These are phyloP conservation scores for Camponotus pennsylvanicus DNA, from an alignment of 1,140 invertebrate genomes.

Conservation along the genomic window DNA sequence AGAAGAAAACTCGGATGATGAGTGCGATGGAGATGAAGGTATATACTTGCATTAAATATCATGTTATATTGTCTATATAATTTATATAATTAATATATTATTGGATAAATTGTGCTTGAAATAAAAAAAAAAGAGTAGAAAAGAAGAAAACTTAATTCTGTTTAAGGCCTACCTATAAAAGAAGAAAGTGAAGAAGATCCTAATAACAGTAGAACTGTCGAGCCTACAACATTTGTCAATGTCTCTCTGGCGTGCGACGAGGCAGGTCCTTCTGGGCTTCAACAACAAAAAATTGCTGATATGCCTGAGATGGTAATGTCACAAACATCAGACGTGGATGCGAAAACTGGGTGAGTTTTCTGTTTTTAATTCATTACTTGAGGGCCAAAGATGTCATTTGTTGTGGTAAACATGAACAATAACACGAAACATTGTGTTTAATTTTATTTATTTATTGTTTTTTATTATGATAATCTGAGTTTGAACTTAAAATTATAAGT, in stretches of 20 bases:
- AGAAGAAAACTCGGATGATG: conserved; percentile 84
- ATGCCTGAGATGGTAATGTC: conserved; percentile 81
- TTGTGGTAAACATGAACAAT: conserved; percentile 83
- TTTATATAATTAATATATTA: neutral
- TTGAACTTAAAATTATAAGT: neutral
- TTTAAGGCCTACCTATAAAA: conserved; percentile 83
- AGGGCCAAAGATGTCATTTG: conserved; percentile 82
- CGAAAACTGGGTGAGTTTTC: conserved; percentile 88
- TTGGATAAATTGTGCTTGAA: neutral
- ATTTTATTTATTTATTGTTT: conserved; percentile 17
- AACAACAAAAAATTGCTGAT: conserved; percentile 83
- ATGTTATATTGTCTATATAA: neutral
- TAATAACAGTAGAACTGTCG: conserved; percentile 80
- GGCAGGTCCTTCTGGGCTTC: conserved; percentile 87
- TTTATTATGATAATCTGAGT: neutral
- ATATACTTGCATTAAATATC: conserved; percentile 21
- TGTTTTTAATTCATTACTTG: conserved; percentile 68
- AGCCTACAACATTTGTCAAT: conserved; percentile 85
- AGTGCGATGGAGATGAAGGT: conserved; percentile 84
- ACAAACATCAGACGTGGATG: conserved; percentile 80
- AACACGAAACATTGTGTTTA: conserved; percentile 51
- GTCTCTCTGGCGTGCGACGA: conserved; percentile 86
- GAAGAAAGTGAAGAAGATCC: conserved; percentile 84
- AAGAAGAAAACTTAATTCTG: neutral
- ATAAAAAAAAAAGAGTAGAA: neutral